Conservation (phyloP, 2,797 vertebrate species). For the Lemur catta region DNA sequence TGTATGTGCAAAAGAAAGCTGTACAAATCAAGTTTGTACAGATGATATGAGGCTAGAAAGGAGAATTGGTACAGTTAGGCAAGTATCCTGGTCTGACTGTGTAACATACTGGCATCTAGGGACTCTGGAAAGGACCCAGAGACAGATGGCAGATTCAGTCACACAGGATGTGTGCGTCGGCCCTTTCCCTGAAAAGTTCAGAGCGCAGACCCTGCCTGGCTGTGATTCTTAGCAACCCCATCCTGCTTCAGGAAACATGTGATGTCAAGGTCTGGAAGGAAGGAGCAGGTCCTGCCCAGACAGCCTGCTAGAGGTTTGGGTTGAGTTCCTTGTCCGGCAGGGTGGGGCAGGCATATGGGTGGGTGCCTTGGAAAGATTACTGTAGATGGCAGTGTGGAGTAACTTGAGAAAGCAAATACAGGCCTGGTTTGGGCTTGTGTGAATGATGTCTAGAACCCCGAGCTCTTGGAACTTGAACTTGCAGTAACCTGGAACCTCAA, state of each 20-base stretch:
- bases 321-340: constrained; percentile 13
- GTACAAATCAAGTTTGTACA: not conserved
- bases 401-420: constrained; percentile 40
- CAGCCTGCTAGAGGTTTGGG: constrained; percentile 19
- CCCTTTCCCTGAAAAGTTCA: constrained; percentile 45
- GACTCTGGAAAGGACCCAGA: constrained; percentile 34
- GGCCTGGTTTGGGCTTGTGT: not conserved
- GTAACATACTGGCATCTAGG: not conserved
- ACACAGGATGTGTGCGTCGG: constrained; percentile 51
- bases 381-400: not conserved
- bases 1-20: not conserved
- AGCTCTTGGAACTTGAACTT: not conserved
- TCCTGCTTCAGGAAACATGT: constrained; percentile 60
- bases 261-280: constrained; percentile 57
- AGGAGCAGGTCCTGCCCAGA: constrained; percentile 40
- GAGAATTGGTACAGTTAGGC: not conserved
- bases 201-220: constrained; percentile 56
- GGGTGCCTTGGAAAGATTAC: constrained; percentile 41
- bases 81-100: not conserved
- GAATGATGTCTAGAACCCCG: not conserved
- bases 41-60: not conserved
- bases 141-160: constrained; percentile 33
- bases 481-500: not conserved
- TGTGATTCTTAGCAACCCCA: constrained; percentile 31
- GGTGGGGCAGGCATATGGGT: not conserved